These are phyloP conservation scores for Tarsius wallacei DNA, from an alignment of 2,797 vertebrate species.

Conservation along the genomic window DNA sequence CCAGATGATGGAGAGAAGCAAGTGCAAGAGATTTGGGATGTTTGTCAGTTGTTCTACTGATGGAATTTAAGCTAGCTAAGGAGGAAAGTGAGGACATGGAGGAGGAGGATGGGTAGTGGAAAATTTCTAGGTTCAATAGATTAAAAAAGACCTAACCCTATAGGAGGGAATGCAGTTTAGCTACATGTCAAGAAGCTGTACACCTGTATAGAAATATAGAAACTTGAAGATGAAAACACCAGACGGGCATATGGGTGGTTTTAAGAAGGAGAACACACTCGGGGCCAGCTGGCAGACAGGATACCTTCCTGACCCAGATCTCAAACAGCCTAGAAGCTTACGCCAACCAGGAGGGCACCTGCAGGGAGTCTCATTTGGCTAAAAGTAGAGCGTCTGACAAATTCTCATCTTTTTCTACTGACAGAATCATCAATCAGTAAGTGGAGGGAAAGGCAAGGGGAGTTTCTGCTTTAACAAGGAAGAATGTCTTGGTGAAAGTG, in stretches of 20 bases:
- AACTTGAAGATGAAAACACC: background rate
- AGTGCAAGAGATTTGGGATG: background rate
- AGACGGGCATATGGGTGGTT: background rate
- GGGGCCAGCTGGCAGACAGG: background rate
- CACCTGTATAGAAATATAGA: background rate
- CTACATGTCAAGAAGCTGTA: background rate
- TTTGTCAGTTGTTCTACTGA: background rate
- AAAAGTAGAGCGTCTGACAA: slow-evolving; percentile 65
- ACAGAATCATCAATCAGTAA: slow-evolving; percentile 65
- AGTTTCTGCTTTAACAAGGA: slow-evolving; percentile 43
- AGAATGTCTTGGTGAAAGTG: slow-evolving; percentile 59
- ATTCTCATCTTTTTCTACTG: slow-evolving; percentile 37
- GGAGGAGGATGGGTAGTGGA: background rate
- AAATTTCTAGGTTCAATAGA: background rate
- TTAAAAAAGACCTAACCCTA: background rate
- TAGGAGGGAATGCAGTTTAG: background rate
- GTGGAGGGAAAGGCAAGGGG: background rate
- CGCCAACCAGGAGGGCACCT: background rate
- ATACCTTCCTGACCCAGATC: slow-evolving; percentile 57
- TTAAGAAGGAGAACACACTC: background rate
- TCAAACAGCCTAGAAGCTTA: background rate
- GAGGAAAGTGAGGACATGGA: background rate
- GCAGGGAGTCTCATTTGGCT: slow-evolving; percentile 59
- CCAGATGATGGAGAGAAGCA: background rate
- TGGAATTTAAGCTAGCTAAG: background rate